phyloP scores from a whole-genome alignment of 2,888 invertebrate genomes.

The Morpho deidamia region DNA sequence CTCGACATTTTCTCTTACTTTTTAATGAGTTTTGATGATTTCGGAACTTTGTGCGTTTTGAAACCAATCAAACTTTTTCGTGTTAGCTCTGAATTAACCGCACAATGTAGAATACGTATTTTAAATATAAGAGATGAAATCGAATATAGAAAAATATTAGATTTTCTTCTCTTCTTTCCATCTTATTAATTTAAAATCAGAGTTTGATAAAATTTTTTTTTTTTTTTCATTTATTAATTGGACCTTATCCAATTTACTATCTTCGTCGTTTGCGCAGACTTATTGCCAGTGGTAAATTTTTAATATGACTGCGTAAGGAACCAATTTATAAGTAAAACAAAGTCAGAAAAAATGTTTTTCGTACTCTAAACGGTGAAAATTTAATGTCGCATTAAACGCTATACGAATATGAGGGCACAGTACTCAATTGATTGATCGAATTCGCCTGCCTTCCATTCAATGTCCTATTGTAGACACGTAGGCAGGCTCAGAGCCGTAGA shows the following conservation, averaged over 20 bases:
- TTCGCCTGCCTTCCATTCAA: constrained; percentile 43
- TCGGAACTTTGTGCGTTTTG: constrained; percentile 54
- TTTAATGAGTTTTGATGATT: constrained; percentile 70
- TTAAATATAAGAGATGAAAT: no score
- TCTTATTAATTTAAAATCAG: no score
- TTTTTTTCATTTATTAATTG: no score
- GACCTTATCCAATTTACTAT: no score
- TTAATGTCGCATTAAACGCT: constrained; percentile 5
- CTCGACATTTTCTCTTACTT: constrained; percentile 67
- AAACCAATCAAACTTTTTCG: constrained; percentile 74
- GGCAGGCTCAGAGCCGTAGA: constrained; percentile 31
- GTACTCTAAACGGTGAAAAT: background rate
- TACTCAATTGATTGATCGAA: constrained; percentile 53
- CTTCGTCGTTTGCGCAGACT: no score
- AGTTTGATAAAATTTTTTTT: no score
- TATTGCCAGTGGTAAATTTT: no score
- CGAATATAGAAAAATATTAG: no score
- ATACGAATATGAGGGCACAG: constrained; percentile 10
- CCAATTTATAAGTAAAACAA: no score
- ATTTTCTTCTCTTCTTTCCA: no score
- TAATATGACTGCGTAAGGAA: no score
- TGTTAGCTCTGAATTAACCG: constrained; percentile 37
- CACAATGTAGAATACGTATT: constrained; percentile 17
- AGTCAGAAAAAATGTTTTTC: background rate
- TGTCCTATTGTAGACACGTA: constrained; percentile 59